Percentiles rank a stretch among this genome's conserved stretches.
Conservation (phyloP, 2,888 invertebrate genomes). For the Trimorus sp. region DNA sequence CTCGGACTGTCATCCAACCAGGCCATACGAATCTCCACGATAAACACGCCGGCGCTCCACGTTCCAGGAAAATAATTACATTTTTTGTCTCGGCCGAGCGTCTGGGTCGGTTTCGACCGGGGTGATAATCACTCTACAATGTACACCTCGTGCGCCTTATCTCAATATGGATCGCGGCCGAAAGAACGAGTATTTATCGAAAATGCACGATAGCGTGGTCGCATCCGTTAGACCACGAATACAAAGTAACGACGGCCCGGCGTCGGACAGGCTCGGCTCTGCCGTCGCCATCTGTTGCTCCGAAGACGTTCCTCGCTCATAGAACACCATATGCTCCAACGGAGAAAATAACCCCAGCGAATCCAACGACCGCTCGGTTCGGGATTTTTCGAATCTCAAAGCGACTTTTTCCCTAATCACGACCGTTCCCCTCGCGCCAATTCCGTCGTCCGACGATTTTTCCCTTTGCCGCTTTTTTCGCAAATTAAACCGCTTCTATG, state of each 20-base stretch:
- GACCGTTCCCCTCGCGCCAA: too few species aligned
- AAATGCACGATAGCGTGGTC: slow-evolving; percentile 59
- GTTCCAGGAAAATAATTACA: slow-evolving; percentile 27
- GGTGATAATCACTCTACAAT: slow-evolving; percentile 35
- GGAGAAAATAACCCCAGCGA: slow-evolving; percentile 66
- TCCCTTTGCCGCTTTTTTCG: too few species aligned
- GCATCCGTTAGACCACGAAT: slow-evolving; percentile 67
- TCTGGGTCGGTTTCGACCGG: slow-evolving; percentile 26
- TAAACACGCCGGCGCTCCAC: background rate
- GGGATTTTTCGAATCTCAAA: slow-evolving; percentile 32
- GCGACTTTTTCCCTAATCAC: slow-evolving; percentile 19
- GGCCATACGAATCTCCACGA: too few species aligned
- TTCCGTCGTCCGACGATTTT: too few species aligned
- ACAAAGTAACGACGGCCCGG: slow-evolving; percentile 66
- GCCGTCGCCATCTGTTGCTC: slow-evolving; percentile 71
- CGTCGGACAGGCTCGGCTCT: slow-evolving; percentile 65
- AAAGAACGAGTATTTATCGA: slow-evolving; percentile 55
- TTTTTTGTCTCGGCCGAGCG: slow-evolving; percentile 37
- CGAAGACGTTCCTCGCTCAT: slow-evolving; percentile 68
- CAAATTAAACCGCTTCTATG: too few species aligned
- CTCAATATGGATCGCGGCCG: slow-evolving; percentile 57
- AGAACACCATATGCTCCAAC: slow-evolving; percentile 70
- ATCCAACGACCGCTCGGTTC: slow-evolving; percentile 51
- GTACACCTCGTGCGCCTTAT: slow-evolving; percentile 36
- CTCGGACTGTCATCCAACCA: too few species aligned